Evolutionary conservation across 2,888 invertebrate genomes (phyloP), one percentile per base, ranked within the genome.

Genomic region (Cerastis rubricosa): DNA sequence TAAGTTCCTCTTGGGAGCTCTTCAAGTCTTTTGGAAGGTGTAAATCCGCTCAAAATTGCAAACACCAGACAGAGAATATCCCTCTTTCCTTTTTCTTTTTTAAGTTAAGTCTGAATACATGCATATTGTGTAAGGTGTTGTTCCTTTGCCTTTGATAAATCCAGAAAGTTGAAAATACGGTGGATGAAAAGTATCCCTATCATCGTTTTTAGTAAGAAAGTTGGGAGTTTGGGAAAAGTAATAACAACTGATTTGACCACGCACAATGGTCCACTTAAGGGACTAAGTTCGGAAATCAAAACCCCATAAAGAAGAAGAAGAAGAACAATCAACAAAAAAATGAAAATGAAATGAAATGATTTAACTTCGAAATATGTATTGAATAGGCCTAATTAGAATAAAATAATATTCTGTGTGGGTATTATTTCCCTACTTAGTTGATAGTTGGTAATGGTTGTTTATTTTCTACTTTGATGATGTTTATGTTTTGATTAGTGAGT

Each of bases 1-100:
- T 12, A 12, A 45, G 22, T 22, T 51, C 45, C 51, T 57, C 57
- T 78, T 17, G 71, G 63, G 67, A 57, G 19, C 61, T 69, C 74
- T 80, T 74, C 49, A 63, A 83, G 70, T 54, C 19, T 82, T 70
- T 66, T 35, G 43, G 49, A 25, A 75, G 69, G 67, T 80, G 69
- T 54, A 75, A 66, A 65, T 74, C 49, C 61, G 17, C 61, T 45
- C 54, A 69, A 84, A 74, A 29, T 69, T 7, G 61, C 47, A 43
- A 59, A 75, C 65, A 68, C n/a, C 57, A 65, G 14, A 14, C 25
- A 61, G 19, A 69, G 29, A 75, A 54, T 71, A 25, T 74, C 19
- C 14, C n/a, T n/a, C 12, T 78, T 49, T 8, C 45, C 63, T 49
- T 25, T 51, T 49, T 49, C 49, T 11, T 25, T 57, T 22, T 0